Percentiles rank a stretch among this genome's conserved stretches.
These are phyloP conservation scores for Lipotes vexillifer DNA, from an alignment of 2,113 vertebrate genomes.

Conservation along the genomic window DNA sequence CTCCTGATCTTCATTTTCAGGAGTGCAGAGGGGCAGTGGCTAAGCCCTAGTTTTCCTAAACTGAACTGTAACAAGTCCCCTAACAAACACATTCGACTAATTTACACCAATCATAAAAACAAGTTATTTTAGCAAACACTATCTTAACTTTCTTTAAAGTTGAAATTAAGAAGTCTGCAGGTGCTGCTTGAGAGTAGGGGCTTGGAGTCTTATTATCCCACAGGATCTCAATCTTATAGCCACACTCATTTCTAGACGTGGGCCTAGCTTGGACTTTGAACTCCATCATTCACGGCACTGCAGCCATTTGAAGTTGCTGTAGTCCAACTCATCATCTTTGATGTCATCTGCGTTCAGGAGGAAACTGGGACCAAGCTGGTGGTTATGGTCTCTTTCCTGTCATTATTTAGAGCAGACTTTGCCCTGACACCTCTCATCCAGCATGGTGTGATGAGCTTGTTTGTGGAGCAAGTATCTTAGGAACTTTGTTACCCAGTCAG, in stretches of 20 bases:
- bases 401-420: neutral
- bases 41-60: neutral
- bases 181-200: neutral
- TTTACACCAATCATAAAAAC: neutral
- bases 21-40: accelerated
- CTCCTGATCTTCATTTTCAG: neutral
- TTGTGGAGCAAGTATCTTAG: neutral
- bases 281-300: neutral
- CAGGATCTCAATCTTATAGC: neutral
- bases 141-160: neutral
- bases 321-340: neutral
- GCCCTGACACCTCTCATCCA: neutral
- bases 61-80: neutral
- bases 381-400: neutral
- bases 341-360: neutral
- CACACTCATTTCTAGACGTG: neutral
- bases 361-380: neutral
- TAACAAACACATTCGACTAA: neutral
- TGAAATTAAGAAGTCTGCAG: neutral
- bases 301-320: neutral
- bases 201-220: neutral
- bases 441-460: neutral
- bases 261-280: neutral
- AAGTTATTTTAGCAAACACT: neutral
- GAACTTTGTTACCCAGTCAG: neutral